Evolutionary conservation across 2,888 invertebrate species (phyloP), one percentile per base, ranked within the genome.

Genomic region (Lithophane leautieri): DNA sequence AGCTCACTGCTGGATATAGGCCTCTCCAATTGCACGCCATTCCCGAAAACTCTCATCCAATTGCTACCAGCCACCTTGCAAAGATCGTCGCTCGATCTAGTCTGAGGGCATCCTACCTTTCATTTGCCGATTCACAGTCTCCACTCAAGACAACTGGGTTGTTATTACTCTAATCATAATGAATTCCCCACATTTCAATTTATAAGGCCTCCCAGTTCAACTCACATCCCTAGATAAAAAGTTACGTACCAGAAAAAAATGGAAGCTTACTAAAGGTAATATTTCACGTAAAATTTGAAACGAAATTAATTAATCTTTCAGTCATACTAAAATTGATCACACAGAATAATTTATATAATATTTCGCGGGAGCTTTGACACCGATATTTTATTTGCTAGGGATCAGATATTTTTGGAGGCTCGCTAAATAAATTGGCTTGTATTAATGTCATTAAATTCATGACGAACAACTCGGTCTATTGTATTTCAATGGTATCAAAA

Each of bases 231-330:
- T 25, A 16, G 66, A 69, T 71, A 71, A 62, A 74, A 78, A 44
- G 2, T n/a, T 28, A 8, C 9, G 28, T 34, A n/a, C 6, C 42
- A 77, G 12, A 40, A 78, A 61, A 73, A 71, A 71, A 56, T 54
- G 0, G 12, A 78, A 60, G 22, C 71, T 50, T 50, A 52, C 9
- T 14, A 68, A 68, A 63, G 9, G 52, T 42, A 67, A 79, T 77
- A 72, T 84, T 84, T 70, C 60, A 81, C 61, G 60, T 66, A 42
- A 3, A 73, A 84, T 76, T 69, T 77, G 25, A 73, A 79, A 82
- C 42, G 22, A 75, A 82, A 68, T 82, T 71, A 84, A 76, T 85
- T 70, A 47, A 75, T 67, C 61, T 77, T 61, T 68, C 54, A 69
- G 47, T 66, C 62, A 62, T 75, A 70, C 65, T 63, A 74, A 77